phyloP scores from a whole-genome alignment of 2,888 invertebrate species.

The Camptogramma bilineatum region DNA sequence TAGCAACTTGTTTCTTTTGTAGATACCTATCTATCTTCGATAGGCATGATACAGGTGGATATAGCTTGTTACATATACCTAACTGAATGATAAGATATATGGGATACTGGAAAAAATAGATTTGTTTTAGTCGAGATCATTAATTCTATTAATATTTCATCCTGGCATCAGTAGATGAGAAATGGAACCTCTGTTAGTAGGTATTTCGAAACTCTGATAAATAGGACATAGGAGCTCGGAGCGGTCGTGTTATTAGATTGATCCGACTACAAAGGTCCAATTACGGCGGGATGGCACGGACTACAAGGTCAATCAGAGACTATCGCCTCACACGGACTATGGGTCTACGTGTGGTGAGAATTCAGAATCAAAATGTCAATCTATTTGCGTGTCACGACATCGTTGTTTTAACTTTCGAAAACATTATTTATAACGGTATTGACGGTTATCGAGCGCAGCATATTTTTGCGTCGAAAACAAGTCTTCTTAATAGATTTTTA shows the following conservation, averaged over 20 bases:
- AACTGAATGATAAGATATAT: neutral
- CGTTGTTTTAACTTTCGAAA: neutral
- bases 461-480: too few species aligned
- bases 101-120: neutral
- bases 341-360: slow-evolving; percentile 1
- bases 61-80: neutral
- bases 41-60: too few species aligned
- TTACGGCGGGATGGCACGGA: slow-evolving; percentile 68
- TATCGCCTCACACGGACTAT: slow-evolving; percentile 12
- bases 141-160: neutral
- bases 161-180: slow-evolving; percentile 4
- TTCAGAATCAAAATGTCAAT: neutral
- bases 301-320: slow-evolving; percentile 69
- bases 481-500: too few species aligned
- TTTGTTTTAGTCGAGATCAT: neutral
- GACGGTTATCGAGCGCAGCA: too few species aligned
- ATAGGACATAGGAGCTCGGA: slow-evolving; percentile 51
- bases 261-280: slow-evolving; percentile 76
- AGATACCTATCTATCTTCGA: neutral
- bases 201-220: slow-evolving; percentile 47
- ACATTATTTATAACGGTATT: too few species aligned
- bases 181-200: slow-evolving; percentile 25
- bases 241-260: slow-evolving; percentile 69
- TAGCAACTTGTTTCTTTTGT: neutral
- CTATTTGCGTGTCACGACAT: neutral